Evolutionary conservation across 2,113 vertebrate genomes (phyloP).

Genomic region (Actenoides hombroni): DNA sequence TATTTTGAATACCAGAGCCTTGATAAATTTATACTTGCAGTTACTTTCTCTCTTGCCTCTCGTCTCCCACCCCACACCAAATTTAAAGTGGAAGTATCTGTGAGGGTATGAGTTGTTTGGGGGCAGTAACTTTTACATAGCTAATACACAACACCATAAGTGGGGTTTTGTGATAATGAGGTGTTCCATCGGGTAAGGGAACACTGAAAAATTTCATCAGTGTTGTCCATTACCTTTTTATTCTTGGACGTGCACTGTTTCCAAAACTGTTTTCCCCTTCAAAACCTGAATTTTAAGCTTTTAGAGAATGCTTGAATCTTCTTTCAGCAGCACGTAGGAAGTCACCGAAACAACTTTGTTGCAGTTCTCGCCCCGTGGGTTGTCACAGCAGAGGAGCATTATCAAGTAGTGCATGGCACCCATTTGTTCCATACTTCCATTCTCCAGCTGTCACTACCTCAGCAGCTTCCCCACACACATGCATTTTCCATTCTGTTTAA

Average conservation of each 20-base stretch:
- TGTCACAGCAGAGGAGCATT: not conserved
- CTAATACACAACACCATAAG: not conserved
- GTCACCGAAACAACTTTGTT: not conserved
- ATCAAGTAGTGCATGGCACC: not conserved
- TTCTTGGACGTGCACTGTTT: not conserved
- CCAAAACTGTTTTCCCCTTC: not conserved
- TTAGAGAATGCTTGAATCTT: not conserved
- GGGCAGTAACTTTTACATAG: not conserved
- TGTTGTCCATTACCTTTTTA: not conserved
- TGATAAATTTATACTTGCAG: constrained; percentile 6
- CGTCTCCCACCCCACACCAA: not conserved
- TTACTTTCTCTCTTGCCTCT: constrained; percentile 47
- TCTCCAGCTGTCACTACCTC: not conserved
- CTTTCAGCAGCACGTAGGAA: not conserved
- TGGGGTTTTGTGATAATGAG: not conserved
- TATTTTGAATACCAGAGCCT: not conserved
- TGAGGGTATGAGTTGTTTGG: not conserved
- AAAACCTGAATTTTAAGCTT: not conserved
- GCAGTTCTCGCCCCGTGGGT: not conserved
- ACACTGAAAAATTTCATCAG: not conserved
- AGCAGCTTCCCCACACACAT: not conserved
- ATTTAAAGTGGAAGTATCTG: not conserved
- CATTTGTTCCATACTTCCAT: not conserved
- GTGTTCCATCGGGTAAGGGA: not conserved
- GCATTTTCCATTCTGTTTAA: not conserved